Evolutionary conservation across 2,888 invertebrate species (phyloP).

Genomic region (Lymantria monacha): DNA sequence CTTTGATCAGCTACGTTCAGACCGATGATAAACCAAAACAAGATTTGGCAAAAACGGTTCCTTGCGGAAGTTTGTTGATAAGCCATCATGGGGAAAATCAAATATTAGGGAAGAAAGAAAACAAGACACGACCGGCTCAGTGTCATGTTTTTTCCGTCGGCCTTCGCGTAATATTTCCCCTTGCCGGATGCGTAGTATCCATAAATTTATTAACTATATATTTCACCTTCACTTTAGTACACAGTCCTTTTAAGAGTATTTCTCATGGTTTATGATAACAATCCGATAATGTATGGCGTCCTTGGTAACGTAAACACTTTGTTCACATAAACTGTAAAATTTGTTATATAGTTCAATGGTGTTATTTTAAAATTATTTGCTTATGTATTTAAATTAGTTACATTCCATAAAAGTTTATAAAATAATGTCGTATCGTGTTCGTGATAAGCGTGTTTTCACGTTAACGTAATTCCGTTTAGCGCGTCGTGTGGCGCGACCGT

Average conservation of each 20-base stretch:
- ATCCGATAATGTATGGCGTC: conserved; percentile 34
- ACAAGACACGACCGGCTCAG: conserved; percentile 72
- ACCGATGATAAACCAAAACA: conserved; percentile 71
- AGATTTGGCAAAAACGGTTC: conserved; percentile 62
- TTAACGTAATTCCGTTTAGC: conserved; percentile 64
- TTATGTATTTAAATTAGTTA: conserved; percentile 13
- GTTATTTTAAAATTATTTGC: conserved; percentile 15
- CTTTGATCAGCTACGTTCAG: conserved; percentile 75
- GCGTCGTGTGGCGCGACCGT: conserved; percentile 76
- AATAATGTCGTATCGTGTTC: conserved; percentile 53
- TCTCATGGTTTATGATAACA: conserved; percentile 52
- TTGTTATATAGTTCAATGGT: conserved; percentile 21
- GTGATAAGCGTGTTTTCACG: conserved; percentile 72
- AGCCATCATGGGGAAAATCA: conserved; percentile 73
- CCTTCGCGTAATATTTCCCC: conserved; percentile 70
- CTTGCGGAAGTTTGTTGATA: conserved; percentile 56
- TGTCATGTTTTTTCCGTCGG: conserved; percentile 82
- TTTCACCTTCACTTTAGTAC: conserved; percentile 57
- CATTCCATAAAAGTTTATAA: conserved; percentile 37
- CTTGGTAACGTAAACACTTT: conserved; percentile 38
- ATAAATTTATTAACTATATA: conserved; percentile 73
- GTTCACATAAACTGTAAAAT: conserved; percentile 52
- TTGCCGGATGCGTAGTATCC: conserved; percentile 77
- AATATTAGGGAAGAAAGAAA: conserved; percentile 78
- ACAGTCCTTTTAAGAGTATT: conserved; percentile 56